phyloP scores from a whole-genome alignment of 2,113 vertebrate species.

The Megaceryle torquata region DNA sequence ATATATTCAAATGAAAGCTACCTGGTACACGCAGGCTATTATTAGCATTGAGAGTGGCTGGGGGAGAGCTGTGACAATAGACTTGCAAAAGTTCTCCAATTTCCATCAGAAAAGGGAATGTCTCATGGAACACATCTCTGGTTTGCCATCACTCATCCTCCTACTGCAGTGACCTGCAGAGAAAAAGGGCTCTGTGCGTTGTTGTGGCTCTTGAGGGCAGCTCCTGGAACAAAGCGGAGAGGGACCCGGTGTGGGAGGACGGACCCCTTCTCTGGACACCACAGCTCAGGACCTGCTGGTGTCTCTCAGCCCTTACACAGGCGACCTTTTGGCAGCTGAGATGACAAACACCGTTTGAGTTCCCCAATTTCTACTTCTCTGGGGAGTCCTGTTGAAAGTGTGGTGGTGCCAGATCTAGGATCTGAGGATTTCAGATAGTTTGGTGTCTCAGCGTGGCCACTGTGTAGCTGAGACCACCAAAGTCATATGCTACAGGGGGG shows the following conservation, averaged over 20 bases:
- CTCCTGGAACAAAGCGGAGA: accelerated
- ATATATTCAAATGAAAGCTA: background rate
- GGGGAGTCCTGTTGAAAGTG: accelerated
- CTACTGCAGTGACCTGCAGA: accelerated
- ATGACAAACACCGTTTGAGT: accelerated
- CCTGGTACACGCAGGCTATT: background rate
- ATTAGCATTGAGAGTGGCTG: background rate
- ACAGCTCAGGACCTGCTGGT: background rate
- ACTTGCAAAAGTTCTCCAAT: background rate
- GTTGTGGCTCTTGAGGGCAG: background rate
- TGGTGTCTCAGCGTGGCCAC: background rate
- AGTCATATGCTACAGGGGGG: accelerated
- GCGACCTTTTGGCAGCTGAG: background rate
- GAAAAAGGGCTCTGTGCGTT: accelerated
- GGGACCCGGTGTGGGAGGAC: accelerated
- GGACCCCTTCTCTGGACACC: accelerated
- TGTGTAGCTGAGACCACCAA: background rate
- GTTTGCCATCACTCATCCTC: background rate
- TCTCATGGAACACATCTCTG: background rate
- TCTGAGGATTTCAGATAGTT: accelerated
- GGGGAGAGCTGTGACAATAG: background rate
- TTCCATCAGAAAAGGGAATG: background rate
- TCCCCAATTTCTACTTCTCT: accelerated
- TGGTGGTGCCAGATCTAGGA: accelerated
- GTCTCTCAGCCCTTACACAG: accelerated